Evolutionary conservation across 2,797 vertebrate genomes (phyloP).

Genomic region (Myotis myotis): DNA sequence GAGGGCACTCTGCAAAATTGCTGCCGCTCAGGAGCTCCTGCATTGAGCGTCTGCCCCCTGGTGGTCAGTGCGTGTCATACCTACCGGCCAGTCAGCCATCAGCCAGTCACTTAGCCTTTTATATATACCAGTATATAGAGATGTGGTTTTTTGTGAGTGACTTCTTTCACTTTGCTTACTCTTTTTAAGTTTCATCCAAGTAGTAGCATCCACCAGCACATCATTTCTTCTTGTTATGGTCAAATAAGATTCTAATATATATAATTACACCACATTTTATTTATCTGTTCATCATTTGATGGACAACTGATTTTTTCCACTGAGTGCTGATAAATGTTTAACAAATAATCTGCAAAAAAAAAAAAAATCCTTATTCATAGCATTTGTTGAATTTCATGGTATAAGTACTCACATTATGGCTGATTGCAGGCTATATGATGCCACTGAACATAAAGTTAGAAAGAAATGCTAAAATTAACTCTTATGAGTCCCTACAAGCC

Average conservation of each 20-base stretch:
- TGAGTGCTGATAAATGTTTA: neutral
- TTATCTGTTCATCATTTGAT: neutral
- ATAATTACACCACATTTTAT: neutral
- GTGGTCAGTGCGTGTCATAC: too few species aligned
- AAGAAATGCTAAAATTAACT: neutral
- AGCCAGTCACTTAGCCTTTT: too few species aligned
- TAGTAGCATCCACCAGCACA: neutral
- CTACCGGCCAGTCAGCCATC: too few species aligned
- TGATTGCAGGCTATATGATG: neutral
- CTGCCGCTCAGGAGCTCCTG: too few species aligned
- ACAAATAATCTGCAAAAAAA: neutral
- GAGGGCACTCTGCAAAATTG: too few species aligned
- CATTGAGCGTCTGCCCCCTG: too few species aligned
- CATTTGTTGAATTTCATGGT: constrained; percentile 10
- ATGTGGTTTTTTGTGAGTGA: neutral
- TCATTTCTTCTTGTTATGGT: constrained; percentile 8
- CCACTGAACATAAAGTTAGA: neutral
- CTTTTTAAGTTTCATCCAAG: neutral
- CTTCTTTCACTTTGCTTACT: constrained; percentile 2
- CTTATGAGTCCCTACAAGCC: neutral
- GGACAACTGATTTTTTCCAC: neutral
- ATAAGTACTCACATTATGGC: neutral
- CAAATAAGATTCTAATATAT: neutral
- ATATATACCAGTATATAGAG: too few species aligned
- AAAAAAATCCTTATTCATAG: neutral